Evolutionary conservation across 2,797 vertebrate genomes (phyloP).

Genomic region (Alfaro cultratus): DNA sequence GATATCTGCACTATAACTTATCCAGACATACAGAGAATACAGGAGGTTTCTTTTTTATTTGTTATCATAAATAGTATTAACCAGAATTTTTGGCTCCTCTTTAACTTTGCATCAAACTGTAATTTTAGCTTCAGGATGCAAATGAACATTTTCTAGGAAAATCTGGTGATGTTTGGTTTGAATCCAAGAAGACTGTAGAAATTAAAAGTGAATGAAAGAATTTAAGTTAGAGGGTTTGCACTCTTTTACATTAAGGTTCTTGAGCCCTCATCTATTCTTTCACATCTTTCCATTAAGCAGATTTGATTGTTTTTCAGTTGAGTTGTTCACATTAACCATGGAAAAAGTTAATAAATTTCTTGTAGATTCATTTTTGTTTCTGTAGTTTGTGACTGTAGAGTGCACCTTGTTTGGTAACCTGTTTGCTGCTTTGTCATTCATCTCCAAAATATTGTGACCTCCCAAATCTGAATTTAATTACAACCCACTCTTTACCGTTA

Average conservation of each 20-base stretch:
- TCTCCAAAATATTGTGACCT: background rate
- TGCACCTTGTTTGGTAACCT: background rate
- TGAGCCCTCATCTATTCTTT: background rate
- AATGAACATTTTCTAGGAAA: background rate
- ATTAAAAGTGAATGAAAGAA: background rate
- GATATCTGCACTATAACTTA: background rate
- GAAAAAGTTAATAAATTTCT: background rate
- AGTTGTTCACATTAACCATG: background rate
- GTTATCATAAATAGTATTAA: background rate
- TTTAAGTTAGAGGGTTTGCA: background rate
- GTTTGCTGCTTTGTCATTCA: conserved; percentile 21
- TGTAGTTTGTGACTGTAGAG: conserved; percentile 17
- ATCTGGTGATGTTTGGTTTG: background rate
- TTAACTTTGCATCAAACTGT: background rate
- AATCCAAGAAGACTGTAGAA: background rate
- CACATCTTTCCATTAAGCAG: background rate
- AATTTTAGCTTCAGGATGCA: background rate
- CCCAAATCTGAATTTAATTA: conserved; percentile 23
- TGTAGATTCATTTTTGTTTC: background rate
- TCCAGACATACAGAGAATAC: background rate
- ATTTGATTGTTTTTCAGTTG: background rate
- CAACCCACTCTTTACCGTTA: conserved; percentile 9
- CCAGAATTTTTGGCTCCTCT: background rate
- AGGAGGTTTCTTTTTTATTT: background rate
- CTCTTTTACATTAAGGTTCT: background rate